A percentile compares a stretch with the other conserved stretches of the same genome.
Conservation (phyloP, 1,140 invertebrate species). For the Oreohelix idahoensis region DNA sequence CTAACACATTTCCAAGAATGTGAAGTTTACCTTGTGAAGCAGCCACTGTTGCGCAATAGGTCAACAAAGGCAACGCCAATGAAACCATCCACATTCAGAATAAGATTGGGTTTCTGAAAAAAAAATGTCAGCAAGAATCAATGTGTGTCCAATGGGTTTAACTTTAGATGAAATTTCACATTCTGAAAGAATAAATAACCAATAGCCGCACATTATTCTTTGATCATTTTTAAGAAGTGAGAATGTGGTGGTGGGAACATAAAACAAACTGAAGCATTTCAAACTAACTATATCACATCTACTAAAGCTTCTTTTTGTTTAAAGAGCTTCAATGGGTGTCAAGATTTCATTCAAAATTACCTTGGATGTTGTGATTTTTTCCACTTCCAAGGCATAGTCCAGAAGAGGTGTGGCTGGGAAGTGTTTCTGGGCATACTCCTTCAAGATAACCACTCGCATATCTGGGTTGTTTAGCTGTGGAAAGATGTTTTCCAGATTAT, state of each 20-base stretch:
- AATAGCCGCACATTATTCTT: too few relatives aligned
- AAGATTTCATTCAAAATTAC: slow-evolving; percentile 55
- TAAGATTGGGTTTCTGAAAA: slow-evolving; percentile 93
- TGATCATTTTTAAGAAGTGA: too few relatives aligned
- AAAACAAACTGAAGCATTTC: too few relatives aligned
- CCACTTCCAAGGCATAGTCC: slow-evolving; percentile 96
- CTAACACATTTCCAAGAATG: too few relatives aligned
- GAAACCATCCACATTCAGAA: slow-evolving; percentile 98
- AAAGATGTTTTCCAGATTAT: not conserved
- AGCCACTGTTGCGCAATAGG: slow-evolving; percentile 82
- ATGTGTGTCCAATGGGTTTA: not conserved
- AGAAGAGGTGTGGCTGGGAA: slow-evolving; percentile 94
- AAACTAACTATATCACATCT: too few relatives aligned
- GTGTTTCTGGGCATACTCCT: slow-evolving; percentile 94
- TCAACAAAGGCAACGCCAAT: slow-evolving; percentile 98
- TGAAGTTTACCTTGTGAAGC: slow-evolving; percentile 86
- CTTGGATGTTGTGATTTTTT: slow-evolving; percentile 98
- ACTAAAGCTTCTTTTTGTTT: too few relatives aligned
- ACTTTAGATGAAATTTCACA: not conserved
- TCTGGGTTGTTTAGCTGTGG: slow-evolving; percentile 96
- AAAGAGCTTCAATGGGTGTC: too few relatives aligned
- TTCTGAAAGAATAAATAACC: too few relatives aligned
- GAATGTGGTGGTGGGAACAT: too few relatives aligned
- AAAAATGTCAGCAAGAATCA: not conserved
- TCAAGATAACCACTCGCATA: slow-evolving; percentile 95